Conservation (phyloP, 1,140 invertebrate species). For the Glomeris maerens region DNA sequence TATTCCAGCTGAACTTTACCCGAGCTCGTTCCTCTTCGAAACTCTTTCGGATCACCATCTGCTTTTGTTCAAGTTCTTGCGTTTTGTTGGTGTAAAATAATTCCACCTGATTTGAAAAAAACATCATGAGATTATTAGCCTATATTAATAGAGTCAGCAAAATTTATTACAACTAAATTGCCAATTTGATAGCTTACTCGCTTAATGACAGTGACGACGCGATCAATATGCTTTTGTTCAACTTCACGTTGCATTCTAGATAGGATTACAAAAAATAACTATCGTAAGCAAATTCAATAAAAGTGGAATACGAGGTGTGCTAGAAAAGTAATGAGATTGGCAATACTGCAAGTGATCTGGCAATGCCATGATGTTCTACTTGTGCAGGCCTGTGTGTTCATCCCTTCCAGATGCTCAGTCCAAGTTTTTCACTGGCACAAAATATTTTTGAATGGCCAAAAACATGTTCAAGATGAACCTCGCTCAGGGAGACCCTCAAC, state of each 20-base stretch:
- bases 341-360: too few relatives aligned
- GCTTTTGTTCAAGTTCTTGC: slow-evolving; percentile 56
- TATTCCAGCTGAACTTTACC: slow-evolving; percentile 17
- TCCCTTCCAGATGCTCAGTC: too few relatives aligned
- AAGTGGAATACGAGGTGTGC: not conserved
- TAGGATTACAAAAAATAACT: slow-evolving; percentile 7
- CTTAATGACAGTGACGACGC: slow-evolving; percentile 4
- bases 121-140: not conserved
- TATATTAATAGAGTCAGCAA: not conserved
- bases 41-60: slow-evolving; percentile 54
- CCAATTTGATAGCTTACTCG: not conserved
- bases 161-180: not conserved
- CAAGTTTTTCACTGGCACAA: too few relatives aligned
- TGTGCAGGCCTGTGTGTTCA: too few relatives aligned
- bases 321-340: too few relatives aligned
- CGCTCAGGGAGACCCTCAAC: too few relatives aligned
- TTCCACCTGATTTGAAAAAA: slow-evolving; percentile 39
- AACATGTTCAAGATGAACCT: slow-evolving; percentile 6
- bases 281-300: slow-evolving; percentile 5
- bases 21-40: slow-evolving; percentile 46
- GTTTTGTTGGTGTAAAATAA: slow-evolving; percentile 56
- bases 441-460: not conserved
- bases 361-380: too few relatives aligned
- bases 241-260: slow-evolving; percentile 60
- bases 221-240: slow-evolving; percentile 31